These are phyloP conservation scores for Agrochola litura DNA, from an alignment of 2,888 invertebrate genomes.

Conservation along the genomic window DNA sequence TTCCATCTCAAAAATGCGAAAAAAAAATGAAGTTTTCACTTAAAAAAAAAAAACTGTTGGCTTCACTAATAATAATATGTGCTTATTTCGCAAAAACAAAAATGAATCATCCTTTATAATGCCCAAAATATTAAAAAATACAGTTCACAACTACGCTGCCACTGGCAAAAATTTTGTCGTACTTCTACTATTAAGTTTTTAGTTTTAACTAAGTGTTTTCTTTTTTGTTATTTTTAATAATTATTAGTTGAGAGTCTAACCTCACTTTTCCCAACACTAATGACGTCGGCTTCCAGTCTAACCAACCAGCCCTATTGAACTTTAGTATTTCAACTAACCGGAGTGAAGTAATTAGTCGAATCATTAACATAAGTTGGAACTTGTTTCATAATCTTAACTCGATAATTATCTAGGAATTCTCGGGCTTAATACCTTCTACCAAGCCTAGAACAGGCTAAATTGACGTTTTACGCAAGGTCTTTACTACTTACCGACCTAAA, in stretches of 20 bases:
- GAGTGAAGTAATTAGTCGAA: slow-evolving; percentile 1
- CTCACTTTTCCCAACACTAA: background rate
- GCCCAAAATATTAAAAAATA: background rate
- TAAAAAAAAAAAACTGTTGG: too few species aligned
- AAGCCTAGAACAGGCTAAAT: too few species aligned
- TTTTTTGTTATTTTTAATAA: background rate
- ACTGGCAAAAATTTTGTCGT: background rate
- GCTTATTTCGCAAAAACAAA: background rate
- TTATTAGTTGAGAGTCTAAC: too few species aligned
- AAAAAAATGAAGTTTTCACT: too few species aligned
- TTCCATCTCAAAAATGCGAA: too few species aligned
- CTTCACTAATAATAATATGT: background rate
- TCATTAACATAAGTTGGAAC: slow-evolving; percentile 12
- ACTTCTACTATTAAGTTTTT: background rate
- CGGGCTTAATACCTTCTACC: background rate
- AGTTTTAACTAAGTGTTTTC: background rate
- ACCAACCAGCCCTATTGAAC: background rate
- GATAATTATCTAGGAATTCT: slow-evolving; percentile 4
- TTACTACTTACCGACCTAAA: too few species aligned
- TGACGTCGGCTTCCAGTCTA: background rate
- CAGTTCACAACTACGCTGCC: too few species aligned
- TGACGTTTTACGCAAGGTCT: too few species aligned
- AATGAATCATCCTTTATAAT: background rate
- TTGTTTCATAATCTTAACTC: slow-evolving; percentile 9
- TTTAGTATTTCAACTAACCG: background rate